A percentile compares a stretch with the other conserved stretches of the same genome.
Evolutionary conservation across 2,113 vertebrate genomes (phyloP).

Genomic region (Struthidea cinerea): DNA sequence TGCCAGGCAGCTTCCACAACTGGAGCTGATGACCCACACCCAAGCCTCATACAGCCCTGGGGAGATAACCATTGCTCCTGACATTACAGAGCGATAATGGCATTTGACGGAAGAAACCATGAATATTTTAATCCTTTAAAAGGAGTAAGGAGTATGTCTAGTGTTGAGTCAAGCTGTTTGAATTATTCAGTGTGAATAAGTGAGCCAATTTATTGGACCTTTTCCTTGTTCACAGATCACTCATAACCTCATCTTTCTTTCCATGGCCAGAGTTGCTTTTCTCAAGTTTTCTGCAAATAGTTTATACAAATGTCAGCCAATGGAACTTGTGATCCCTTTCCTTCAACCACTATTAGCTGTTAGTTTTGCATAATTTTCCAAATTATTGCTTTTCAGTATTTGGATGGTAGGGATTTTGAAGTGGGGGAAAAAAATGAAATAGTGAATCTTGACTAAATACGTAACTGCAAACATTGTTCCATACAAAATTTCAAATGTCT

Average conservation of each 20-base stretch:
- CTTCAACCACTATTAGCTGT: neutral
- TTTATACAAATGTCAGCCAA: conserved; percentile 26
- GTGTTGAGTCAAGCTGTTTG: conserved; percentile 40
- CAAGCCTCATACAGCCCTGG: neutral
- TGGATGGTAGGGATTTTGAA: neutral
- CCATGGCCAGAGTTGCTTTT: conserved; percentile 13
- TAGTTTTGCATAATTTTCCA: neutral
- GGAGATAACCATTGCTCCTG: conserved; percentile 10
- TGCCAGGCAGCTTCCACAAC: neutral
- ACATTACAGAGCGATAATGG: neutral
- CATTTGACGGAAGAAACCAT: conserved; percentile 51
- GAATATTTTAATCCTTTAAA: conserved; percentile 60
- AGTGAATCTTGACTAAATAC: neutral
- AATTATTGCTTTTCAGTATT: neutral
- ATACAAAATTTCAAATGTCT: neutral
- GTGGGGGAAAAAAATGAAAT: neutral
- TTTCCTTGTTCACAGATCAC: conserved; percentile 53
- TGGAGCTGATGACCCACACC: neutral
- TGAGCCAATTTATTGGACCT: conserved; percentile 58
- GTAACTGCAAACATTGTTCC: neutral
- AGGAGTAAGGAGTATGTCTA: conserved; percentile 8
- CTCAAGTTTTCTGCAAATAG: conserved; percentile 28
- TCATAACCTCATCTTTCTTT: conserved; percentile 48
- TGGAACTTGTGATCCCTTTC: conserved; percentile 14
- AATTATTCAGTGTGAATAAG: conserved; percentile 68